Percentiles rank a stretch among this genome's conserved stretches.
Evolutionary conservation across 2,888 invertebrate species (phyloP).

Genomic region (Synanthedon andrenaeformis): DNA sequence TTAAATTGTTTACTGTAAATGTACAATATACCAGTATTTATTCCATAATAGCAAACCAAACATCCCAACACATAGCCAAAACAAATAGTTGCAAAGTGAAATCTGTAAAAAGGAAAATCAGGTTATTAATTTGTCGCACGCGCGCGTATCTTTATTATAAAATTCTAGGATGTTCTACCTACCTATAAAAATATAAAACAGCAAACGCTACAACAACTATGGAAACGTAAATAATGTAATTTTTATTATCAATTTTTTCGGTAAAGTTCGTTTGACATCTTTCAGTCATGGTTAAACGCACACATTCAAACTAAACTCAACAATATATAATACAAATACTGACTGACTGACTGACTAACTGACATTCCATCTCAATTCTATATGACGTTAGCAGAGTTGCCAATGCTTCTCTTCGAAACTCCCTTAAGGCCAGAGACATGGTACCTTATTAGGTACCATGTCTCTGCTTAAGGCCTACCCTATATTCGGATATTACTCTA

Average conservation of each 20-base stretch:
- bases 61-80: conserved; percentile 64
- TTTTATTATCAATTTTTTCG: conserved; percentile 59
- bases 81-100: conserved; percentile 54
- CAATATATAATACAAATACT: too few relatives aligned
- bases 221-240: conserved; percentile 58
- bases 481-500: too few relatives aligned
- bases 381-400: too few relatives aligned
- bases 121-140: conserved; percentile 17
- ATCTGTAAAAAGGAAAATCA: conserved; percentile 39
- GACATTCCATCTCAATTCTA: too few relatives aligned
- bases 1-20: conserved; percentile 44
- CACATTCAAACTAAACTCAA: conserved; percentile 6
- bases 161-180: conserved; percentile 27
- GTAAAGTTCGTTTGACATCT: conserved; percentile 62
- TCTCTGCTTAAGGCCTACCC: too few relatives aligned
- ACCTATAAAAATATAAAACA: conserved; percentile 58
- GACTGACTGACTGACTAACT: too few relatives aligned
- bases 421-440: too few relatives aligned
- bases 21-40: conserved; percentile 43
- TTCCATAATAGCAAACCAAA: conserved; percentile 60
- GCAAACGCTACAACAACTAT: conserved; percentile 42
- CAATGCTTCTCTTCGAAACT: too few relatives aligned
- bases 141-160: conserved; percentile 8
- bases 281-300: conserved; percentile 63
- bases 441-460: too few relatives aligned